Evolutionary conservation across 1,140 invertebrate species (phyloP).

Genomic region (Halictus rubicundus): DNA sequence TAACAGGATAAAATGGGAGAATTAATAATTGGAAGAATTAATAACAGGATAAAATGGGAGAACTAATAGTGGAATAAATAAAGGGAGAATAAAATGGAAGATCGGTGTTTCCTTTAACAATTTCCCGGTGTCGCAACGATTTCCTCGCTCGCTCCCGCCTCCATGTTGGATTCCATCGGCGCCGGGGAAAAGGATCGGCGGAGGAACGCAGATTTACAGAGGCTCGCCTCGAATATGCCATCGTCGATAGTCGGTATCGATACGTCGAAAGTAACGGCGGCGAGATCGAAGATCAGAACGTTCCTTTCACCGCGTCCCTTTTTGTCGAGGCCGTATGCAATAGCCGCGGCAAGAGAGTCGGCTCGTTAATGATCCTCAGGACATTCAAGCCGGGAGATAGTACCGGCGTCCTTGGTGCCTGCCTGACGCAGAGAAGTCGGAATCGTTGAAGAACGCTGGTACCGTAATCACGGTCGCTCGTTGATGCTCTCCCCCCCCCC

Average conservation of each 20-base stretch:
- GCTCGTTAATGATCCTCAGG: conserved; percentile 98
- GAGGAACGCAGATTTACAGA: conserved; percentile 62
- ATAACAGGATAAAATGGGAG: no score
- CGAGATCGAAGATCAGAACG: conserved; percentile 89
- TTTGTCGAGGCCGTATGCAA: conserved; percentile 99
- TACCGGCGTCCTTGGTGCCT: conserved; percentile 95
- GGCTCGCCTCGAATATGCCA: conserved; percentile 94
- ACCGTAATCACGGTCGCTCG: conserved; percentile 71
- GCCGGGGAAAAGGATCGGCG: not conserved
- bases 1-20: no score
- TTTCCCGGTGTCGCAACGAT: no score
- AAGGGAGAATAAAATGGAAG: no score
- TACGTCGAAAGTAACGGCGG: conserved; percentile 98
- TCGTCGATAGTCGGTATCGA: conserved; percentile 98
- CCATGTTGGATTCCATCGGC: not conserved
- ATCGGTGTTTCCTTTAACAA: no score
- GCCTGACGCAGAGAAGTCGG: conserved; percentile 90
- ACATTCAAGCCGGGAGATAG: conserved; percentile 97
- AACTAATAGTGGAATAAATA: no score
- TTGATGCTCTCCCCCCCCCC: conserved; percentile 81
- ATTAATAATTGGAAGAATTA: no score
- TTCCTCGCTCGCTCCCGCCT: no score
- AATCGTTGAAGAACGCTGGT: conserved; percentile 88
- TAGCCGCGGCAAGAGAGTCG: conserved; percentile 92
- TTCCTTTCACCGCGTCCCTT: conserved; percentile 92